These are phyloP conservation scores for Triplophysa yarkandensis DNA, from an alignment of 2,797 vertebrate species.

Conservation along the genomic window DNA sequence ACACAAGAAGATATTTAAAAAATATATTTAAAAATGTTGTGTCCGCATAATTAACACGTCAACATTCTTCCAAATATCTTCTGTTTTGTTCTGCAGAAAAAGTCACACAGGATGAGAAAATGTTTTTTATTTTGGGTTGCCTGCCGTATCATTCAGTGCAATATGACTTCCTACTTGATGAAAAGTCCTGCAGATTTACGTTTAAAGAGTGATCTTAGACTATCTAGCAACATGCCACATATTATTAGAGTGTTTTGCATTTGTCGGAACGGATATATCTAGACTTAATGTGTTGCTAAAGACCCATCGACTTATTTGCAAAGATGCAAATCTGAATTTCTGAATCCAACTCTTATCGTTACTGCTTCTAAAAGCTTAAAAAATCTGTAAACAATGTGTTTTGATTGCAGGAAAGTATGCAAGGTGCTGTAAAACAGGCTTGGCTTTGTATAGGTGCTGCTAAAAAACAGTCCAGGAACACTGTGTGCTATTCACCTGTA, in stretches of 20 bases:
- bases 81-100: too few relatives aligned
- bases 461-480: neutral
- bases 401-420: neutral
- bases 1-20: too few relatives aligned
- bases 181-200: too few relatives aligned
- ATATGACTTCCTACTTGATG: too few relatives aligned
- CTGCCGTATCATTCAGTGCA: neutral
- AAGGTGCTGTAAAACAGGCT: constrained; percentile 6
- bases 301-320: neutral
- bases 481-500: constrained; percentile 37
- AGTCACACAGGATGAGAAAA: too few relatives aligned
- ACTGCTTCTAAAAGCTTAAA: neutral
- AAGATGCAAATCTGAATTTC: neutral
- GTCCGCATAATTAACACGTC: too few relatives aligned
- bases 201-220: too few relatives aligned
- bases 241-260: too few relatives aligned
- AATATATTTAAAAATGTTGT: too few relatives aligned
- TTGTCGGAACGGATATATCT: neutral
- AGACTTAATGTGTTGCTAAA: too few relatives aligned
- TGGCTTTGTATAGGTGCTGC: neutral
- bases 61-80: too few relatives aligned
- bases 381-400: neutral
- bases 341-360: neutral
- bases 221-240: too few relatives aligned
- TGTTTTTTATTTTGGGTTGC: neutral